Conservation (phyloP, 2,888 invertebrate species). For the Rapana venosa region DNA sequence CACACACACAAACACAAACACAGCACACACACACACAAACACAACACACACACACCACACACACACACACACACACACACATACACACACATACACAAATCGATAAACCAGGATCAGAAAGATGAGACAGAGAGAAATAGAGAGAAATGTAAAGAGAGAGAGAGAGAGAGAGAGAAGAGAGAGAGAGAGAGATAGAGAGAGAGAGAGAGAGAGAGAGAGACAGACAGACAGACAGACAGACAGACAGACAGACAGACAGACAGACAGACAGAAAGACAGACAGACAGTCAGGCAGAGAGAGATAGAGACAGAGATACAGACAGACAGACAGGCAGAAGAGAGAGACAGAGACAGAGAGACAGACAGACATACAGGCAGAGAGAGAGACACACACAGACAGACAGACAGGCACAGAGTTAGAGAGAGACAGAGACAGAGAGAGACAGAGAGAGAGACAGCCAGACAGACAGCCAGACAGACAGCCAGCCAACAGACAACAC, state of each 20-base stretch:
- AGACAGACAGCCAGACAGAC: neutral
- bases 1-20: no score
- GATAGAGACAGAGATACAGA: neutral
- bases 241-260: neutral
- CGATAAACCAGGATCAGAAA: no score
- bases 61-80: neutral
- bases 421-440: no score
- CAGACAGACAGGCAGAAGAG: no score
- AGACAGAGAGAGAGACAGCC: neutral
- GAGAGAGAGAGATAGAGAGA: slow-evolving; percentile 25
- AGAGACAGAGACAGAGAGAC: no score
- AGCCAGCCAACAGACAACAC: no score
- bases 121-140: neutral
- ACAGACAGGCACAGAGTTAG: no score
- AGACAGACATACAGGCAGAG: no score
- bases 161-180: neutral
- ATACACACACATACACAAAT: neutral
- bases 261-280: neutral
- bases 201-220: slow-evolving; percentile 33
- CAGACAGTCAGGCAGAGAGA: neutral
- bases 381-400: no score
- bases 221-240: slow-evolving; percentile 12
- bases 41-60: neutral
- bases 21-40: no score
- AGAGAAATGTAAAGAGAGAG: neutral